A percentile compares a stretch with the other conserved stretches of the same genome.
These are phyloP conservation scores for Pseudochaenichthys georgianus DNA, from an alignment of 2,797 vertebrate species.

Conservation along the genomic window DNA sequence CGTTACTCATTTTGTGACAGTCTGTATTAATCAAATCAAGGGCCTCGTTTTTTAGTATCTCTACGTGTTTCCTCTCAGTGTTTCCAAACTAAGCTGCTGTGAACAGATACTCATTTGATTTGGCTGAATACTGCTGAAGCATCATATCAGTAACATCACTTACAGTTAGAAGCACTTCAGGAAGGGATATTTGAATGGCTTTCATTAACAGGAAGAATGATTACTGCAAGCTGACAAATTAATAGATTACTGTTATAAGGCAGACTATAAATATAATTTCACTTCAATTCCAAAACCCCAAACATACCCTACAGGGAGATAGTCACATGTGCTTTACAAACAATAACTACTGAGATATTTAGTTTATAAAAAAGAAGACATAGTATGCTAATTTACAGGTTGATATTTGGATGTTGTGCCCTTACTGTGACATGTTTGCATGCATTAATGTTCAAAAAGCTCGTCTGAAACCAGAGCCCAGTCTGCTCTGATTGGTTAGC, in stretches of 20 bases:
- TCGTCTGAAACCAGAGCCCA: no score
- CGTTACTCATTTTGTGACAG: conserved; percentile 7
- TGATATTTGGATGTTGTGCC: no score
- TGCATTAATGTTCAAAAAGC: no score
- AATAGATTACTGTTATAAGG: no score
- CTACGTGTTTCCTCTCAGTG: background rate
- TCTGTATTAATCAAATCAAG: background rate
- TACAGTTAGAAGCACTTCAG: background rate
- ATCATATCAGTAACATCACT: background rate
- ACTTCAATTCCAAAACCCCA: background rate
- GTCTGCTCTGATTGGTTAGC: no score
- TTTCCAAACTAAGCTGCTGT: background rate
- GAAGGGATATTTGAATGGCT: background rate
- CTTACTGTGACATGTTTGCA: no score
- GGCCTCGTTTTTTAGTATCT: background rate
- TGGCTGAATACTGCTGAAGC: background rate
- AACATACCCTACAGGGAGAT: conserved; percentile 11
- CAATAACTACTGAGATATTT: background rate
- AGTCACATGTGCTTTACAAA: conserved; percentile 23
- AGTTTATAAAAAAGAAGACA: background rate
- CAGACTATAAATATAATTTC: no score
- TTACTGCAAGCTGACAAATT: background rate
- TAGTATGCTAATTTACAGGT: no score
- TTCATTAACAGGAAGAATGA: background rate
- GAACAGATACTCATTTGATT: background rate